Conservation (phyloP, 2,888 invertebrate species). For the Aphidoletes aphidimyza region DNA sequence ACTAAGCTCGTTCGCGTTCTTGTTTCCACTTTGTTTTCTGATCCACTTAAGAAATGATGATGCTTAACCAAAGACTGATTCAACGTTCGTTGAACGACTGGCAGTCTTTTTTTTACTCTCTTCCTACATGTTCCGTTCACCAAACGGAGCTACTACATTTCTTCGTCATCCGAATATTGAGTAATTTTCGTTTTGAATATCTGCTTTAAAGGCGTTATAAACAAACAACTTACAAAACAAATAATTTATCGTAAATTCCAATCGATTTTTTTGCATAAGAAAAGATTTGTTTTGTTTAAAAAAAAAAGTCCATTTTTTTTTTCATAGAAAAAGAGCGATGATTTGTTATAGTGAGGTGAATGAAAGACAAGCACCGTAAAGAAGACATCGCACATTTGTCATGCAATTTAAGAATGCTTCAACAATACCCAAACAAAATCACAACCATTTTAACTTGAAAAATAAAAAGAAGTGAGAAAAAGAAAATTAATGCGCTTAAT, state of each 20-base stretch:
- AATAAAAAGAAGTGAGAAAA: slow-evolving; percentile 11
- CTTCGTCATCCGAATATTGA: not conserved
- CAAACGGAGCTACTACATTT: not conserved
- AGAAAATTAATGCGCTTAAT: slow-evolving; percentile 47
- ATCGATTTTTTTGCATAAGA: slow-evolving; percentile 40
- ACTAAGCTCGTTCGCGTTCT: not conserved
- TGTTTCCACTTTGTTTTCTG: slow-evolving; percentile 1
- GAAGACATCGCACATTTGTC: slow-evolving; percentile 37
- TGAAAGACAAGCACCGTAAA: slow-evolving; percentile 19
- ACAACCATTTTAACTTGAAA: not conserved
- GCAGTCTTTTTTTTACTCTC: not conserved
- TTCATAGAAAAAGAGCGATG: not conserved
- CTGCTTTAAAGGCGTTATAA: not conserved
- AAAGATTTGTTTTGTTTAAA: not conserved
- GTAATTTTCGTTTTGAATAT: slow-evolving; percentile 33
- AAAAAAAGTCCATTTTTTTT: no score
- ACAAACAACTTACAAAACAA: slow-evolving; percentile 45
- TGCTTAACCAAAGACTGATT: not conserved
- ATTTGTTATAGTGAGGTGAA: not conserved
- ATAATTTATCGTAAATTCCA: slow-evolving; percentile 21
- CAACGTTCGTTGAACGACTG: not conserved
- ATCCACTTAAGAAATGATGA: not conserved
- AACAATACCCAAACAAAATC: slow-evolving; percentile 21
- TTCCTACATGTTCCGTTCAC: slow-evolving; percentile 16
- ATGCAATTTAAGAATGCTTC: slow-evolving; percentile 46